Percentiles rank a stretch among this genome's conserved stretches.
phyloP scores from a whole-genome alignment of 2,888 invertebrate species.

The Coelopa pilipes region DNA sequence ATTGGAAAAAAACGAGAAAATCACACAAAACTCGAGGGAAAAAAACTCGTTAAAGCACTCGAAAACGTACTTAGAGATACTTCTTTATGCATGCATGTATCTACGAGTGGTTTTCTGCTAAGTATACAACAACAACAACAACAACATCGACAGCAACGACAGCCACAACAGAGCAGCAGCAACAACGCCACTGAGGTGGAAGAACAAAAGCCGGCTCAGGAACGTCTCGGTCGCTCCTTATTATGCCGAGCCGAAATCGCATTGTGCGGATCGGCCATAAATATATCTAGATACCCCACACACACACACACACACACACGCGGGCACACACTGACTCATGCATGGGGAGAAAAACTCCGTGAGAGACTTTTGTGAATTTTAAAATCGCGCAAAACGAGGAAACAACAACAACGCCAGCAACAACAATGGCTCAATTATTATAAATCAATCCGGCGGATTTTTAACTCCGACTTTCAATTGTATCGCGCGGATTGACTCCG shows the following conservation, averaged over 20 bases:
- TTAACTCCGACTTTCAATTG: slow-evolving; percentile 34
- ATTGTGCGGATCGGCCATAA: slow-evolving; percentile 1
- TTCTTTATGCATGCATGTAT: slow-evolving; percentile 19
- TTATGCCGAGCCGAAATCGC: slow-evolving; percentile 2
- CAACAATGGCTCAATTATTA: slow-evolving; percentile 34
- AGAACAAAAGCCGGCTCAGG: not conserved
- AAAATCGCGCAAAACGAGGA: not conserved
- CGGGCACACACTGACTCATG: not conserved
- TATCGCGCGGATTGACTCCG: slow-evolving; percentile 20
- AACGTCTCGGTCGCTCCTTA: not conserved
- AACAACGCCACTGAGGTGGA: not conserved
- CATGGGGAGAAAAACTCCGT: not conserved
- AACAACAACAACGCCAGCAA: not conserved
- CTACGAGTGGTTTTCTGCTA: slow-evolving; percentile 10
- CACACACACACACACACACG: not conserved
- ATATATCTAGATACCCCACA: not conserved
- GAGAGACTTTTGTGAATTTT: slow-evolving; percentile 12
- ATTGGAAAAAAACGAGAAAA: not conserved
- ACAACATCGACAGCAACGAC: not conserved
- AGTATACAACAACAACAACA: not conserved
- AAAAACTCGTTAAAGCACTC: slow-evolving; percentile 17
- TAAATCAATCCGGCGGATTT: slow-evolving; percentile 36
- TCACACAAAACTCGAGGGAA: not conserved
- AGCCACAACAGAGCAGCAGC: not conserved
- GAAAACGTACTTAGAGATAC: slow-evolving; percentile 14